Base-by-base conservation (phyloP, 1,140 invertebrate genomes). In the Drosophila parvula region DNA sequence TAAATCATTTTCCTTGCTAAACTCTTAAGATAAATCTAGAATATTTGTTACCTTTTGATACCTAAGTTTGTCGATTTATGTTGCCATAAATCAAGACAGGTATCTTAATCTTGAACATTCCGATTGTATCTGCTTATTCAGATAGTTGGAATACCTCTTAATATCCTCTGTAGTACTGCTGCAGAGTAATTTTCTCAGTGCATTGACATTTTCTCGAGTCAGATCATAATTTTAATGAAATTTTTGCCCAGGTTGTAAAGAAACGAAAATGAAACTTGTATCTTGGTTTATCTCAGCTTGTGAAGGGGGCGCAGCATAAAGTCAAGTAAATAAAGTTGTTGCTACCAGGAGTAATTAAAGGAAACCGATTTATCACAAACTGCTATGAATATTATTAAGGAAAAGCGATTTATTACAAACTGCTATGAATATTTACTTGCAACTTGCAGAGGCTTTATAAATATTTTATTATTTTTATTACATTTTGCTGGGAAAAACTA, bases 141-240 rank as follows among this genome's bases (percentile, higher is more conserved):
- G 2, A 14, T 16, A 18, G 4, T 18, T n/a, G 8, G 1, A 14
- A 55, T 22, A 18, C 34, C 9, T 9, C 6, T 36, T 5, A 9
- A 1, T 3, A 4, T 55, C 3, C 1, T 1, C 11, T 18, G 1
- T 18, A 8, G 9, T 7, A 8, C 7, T 6, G 0, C 5, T 4
- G 18, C 22, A n/a, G n/a, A n/a, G n/a, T 22, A 27, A 0, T 55
- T 60, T 27, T 60, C 18, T 2, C 58, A 34, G 45, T 51, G 59
- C 32, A 40, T 40, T 27, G 12, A 34, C 59, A 36, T 51, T 51
- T 53, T 61, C 47, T 40, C 10, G n/a, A 51, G n/a, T 36, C 59
- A 61, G 22, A 22, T 60, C 53, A 43, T 59, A 59, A 59, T 38
- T 64, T 64, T 59, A 64, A 64, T 59, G 53, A 59, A 64, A 65